Conservation (phyloP, 2,797 vertebrate species). For the Babyrousa celebensis region DNA sequence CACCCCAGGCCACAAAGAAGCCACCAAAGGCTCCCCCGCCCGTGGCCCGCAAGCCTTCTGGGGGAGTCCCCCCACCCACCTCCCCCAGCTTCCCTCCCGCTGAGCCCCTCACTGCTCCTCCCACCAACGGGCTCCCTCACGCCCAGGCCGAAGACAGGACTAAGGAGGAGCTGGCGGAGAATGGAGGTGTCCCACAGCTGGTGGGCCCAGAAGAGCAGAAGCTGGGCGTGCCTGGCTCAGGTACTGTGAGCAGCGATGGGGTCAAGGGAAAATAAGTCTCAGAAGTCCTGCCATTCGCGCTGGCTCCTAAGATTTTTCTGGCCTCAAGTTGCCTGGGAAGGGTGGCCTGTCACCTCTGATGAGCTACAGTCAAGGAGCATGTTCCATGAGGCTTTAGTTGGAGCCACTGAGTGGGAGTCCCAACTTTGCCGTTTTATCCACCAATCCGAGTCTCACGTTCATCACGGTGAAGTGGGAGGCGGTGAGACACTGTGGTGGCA, state of each 20-base stretch:
- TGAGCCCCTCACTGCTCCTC: conserved; percentile 64
- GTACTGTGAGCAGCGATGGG: conserved; percentile 74
- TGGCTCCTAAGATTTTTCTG: not conserved
- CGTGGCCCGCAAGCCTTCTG: conserved; percentile 96
- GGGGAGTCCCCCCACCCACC: conserved; percentile 78
- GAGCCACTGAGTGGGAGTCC: not conserved
- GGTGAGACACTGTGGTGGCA: rapidly evolving
- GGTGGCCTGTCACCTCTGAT: not conserved
- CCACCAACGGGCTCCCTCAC: conserved; percentile 81
- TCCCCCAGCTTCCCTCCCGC: conserved; percentile 68
- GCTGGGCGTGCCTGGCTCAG: conserved; percentile 89
- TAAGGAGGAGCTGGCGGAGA: conserved; percentile 87
- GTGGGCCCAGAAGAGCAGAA: conserved; percentile 89
- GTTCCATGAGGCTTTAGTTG: not conserved
- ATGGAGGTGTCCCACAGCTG: conserved; percentile 86
- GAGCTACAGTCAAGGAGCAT: not conserved
- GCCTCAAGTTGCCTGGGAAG: not conserved
- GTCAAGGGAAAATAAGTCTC: not conserved
- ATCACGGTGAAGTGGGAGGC: not conserved
- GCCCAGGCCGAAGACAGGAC: conserved; percentile 85
- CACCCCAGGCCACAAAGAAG: conserved; percentile 88
- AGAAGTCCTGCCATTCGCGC: not conserved
- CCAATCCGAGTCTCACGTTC: not conserved
- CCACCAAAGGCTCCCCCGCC: conserved; percentile 95
- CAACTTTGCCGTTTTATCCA: not conserved